Conservation (phyloP, 2,113 vertebrate species). For the human (Homo sapiens) region GRCh38 chr6:98425501-98426000, state of each 20-base stretch:
- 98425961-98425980: background rate
- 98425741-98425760: background rate
- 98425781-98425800: background rate
- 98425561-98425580: constrained; percentile 9
- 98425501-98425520: background rate
- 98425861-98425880: background rate
- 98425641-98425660: background rate
- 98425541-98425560: background rate
- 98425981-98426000: background rate
- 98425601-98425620: background rate
- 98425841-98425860: background rate
- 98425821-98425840: background rate
- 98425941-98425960: constrained; percentile 4
- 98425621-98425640: background rate
- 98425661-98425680: background rate
- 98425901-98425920: background rate
- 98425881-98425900: background rate
- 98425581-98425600: background rate
- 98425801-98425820: background rate
- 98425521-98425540: background rate
- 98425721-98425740: background rate
- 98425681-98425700: background rate
- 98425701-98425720: background rate
- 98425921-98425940: background rate
- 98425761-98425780: background rate